A percentile compares a stretch with the other conserved stretches of the same genome.
phyloP scores from a whole-genome alignment of 2,888 invertebrate species.

The Napeogenes inachia region DNA sequence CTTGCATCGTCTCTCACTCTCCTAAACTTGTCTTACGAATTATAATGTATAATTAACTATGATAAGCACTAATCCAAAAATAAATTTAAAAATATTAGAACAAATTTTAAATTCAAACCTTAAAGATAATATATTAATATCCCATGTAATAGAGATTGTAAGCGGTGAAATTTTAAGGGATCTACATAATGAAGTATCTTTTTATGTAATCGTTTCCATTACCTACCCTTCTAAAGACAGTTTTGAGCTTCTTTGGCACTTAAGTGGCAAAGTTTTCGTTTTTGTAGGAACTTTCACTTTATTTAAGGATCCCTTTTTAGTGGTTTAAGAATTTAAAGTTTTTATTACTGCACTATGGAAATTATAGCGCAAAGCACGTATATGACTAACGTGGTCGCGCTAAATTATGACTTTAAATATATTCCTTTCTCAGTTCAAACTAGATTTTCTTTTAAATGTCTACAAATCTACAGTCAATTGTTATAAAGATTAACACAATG shows the following conservation, averaged over 20 bases:
- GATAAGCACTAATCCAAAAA: neutral
- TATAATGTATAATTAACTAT: neutral
- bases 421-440: neutral
- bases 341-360: constrained; percentile 16
- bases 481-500: too few relatives aligned
- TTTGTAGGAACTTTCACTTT: constrained; percentile 49
- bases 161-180: constrained; percentile 9
- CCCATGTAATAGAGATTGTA: neutral
- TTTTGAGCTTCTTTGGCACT: constrained; percentile 47
- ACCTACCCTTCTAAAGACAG: constrained; percentile 46
- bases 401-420: neutral
- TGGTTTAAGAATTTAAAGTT: constrained; percentile 29
- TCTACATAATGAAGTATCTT: constrained; percentile 33
- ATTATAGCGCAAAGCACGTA: neutral
- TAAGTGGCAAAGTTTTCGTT: constrained; percentile 58
- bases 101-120: neutral
- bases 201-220: constrained; percentile 42
- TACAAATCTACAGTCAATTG: too few relatives aligned
- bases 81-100: neutral
- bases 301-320: constrained; percentile 43
- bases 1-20: neutral
- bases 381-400: neutral
- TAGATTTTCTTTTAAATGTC: too few relatives aligned
- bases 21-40: neutral
- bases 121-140: neutral